Evolutionary conservation across 2,797 vertebrate genomes (phyloP).

Genomic region (Borostomias antarcticus): DNA sequence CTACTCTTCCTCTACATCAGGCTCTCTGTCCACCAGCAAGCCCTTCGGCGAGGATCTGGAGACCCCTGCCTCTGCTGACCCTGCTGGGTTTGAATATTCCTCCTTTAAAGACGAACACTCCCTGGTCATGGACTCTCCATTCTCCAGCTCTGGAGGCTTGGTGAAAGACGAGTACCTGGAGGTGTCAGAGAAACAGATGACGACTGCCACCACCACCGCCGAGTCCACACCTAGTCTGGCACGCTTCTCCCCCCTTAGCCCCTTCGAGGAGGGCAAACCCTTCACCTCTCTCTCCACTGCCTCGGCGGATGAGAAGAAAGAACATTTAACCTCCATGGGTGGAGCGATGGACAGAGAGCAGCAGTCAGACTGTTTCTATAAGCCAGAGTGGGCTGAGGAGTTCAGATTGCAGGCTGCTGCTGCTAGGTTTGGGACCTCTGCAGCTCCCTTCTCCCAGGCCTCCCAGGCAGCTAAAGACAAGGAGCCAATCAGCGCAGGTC

Average conservation of each 20-base stretch:
- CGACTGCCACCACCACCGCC: slow-evolving; percentile 59
- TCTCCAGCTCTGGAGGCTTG: slow-evolving; percentile 64
- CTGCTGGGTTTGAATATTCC: slow-evolving; percentile 79
- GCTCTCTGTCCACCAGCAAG: slow-evolving; percentile 82
- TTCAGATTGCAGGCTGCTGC: slow-evolving; percentile 57
- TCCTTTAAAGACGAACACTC: slow-evolving; percentile 82
- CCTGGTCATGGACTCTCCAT: slow-evolving; percentile 67
- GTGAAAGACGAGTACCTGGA: slow-evolving; percentile 90
- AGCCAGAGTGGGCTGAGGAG: slow-evolving; percentile 70
- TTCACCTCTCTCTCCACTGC: slow-evolving; percentile 69
- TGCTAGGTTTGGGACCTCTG: slow-evolving; percentile 56
- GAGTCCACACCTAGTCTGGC: slow-evolving; percentile 79
- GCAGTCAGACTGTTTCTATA: slow-evolving; percentile 79
- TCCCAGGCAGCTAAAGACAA: slow-evolving; percentile 61
- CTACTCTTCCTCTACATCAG: slow-evolving; percentile 84
- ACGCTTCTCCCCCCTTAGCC: slow-evolving; percentile 79
- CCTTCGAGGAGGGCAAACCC: slow-evolving; percentile 77
- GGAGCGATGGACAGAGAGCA: slow-evolving; percentile 74
- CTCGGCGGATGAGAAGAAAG: slow-evolving; percentile 68
- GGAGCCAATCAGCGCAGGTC: slow-evolving; percentile 74
- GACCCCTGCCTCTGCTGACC: slow-evolving; percentile 74
- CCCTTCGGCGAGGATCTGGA: slow-evolving; percentile 81
- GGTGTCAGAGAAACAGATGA: slow-evolving; percentile 83
- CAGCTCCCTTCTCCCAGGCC: slow-evolving; percentile 64
- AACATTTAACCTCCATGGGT: slow-evolving; percentile 45